Base-by-base conservation (phyloP, 2,888 invertebrate genomes). In the Drosophila prolongata region DNA sequence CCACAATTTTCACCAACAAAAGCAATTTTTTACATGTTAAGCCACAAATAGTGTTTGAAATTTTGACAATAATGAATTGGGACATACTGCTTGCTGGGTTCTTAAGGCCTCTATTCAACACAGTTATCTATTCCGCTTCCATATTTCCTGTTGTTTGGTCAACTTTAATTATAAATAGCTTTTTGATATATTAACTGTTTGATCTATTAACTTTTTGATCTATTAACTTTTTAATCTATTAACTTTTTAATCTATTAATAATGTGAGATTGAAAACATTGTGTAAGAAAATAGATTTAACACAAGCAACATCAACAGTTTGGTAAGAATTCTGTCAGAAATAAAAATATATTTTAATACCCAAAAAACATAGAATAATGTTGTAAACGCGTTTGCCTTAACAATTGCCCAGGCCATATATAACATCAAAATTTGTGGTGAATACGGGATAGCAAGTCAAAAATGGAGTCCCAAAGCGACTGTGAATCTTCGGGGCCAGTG, bases 1-100 rank as follows among this genome's bases (percentile, higher is more conserved):
- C 6, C 40, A 5, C n/a, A 16, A 0, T 19, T 10, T 1, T 46
- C n/a, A 27, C 46, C 44, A 44, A 24, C 24, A 1, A n/a, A 24
- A 14, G 46, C 56, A 59, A 59, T 59, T 59, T 59, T 59, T 59
- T 40, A 19, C 49, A 49, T 49, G 16, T 35, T 49, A 49, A 13
- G 16, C 6, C 34, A 19, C 34, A 19, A 35, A 49, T 10, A 11
- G 30, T 34, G 11, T 16, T 6, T 3, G 6, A 49, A 16, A 9
- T 34, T 35, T 49, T 35, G 13, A 35, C 16, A 35, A 8, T 13
- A 16, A 13, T 11, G 8, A 16, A 6, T 13, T 16, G 19, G 16
- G 13, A 3, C 1, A 8, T 35, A 35, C 6, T 3, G 49, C 19
- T 49, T 35, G 13, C 16, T 34, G 14, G 24, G 44, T 40, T 8